Evolutionary conservation across 2,797 vertebrate species (phyloP), one percentile per base, ranked within the genome.

Genomic region (Danio albolineatus): DNA sequence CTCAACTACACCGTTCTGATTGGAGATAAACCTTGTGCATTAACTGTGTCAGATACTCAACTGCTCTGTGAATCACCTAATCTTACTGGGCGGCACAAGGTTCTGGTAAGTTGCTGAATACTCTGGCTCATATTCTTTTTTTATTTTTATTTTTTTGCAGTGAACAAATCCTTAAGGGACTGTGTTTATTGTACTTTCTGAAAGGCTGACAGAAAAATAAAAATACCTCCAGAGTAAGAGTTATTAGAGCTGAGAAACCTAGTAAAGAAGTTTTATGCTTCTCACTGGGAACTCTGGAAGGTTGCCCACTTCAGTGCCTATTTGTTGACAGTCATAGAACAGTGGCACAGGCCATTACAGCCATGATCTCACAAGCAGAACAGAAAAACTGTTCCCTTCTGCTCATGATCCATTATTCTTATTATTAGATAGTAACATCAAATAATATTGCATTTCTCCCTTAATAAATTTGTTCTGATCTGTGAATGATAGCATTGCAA

Each of bases 61-160:
- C 94, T 99, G 78, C 94, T 99, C 57, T 99, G 98, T 0, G 98
- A 99, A 86, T 98, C 96, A 3, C 97, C 98, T 69, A 98, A 97
- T 88, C 95, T 99, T 89, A 98, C 93, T 0, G 98, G 98, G 49
- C 93, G 96, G 67, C 97, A 99, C 90, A 99, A 98, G 89, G 96
- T 99, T 84, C 94, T 97, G 96, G 98, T 99, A 92, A 97, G 97
- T 90, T 16, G 53, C 28, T 19, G 2, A 49, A 49, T 16, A 41
- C n/a, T 53, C 28, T 2, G 16, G 17, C 14, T 44, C 56, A 49
- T 62, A 48, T 76, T 13, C 41, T 28, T 66, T 28, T 28, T n/a
- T n/a, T 28, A n/a, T n/a, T n/a, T n/a, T n/a, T n/a, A n/a, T 28
- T 28, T 1, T 28, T 28, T 49, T 17, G 16, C 10, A 0, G 28